Evolutionary conservation across 2,888 invertebrate species (phyloP).

Genomic region (Cephus runcator): DNA sequence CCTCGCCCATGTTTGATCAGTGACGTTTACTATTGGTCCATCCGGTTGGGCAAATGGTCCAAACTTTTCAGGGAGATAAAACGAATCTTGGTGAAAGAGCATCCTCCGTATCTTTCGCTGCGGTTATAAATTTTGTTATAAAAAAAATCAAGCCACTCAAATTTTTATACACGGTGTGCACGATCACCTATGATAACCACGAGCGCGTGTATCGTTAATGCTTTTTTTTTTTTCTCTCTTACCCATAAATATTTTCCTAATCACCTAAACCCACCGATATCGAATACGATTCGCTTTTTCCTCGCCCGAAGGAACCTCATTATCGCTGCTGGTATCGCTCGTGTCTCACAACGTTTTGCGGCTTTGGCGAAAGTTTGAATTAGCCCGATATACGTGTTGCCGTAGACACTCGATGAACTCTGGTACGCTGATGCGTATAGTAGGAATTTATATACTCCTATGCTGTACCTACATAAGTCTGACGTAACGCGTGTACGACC

Average conservation of each 20-base stretch:
- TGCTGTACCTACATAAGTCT: background rate
- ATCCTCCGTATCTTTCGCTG: background rate
- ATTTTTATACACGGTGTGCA: background rate
- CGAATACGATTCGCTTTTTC: background rate
- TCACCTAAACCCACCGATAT: background rate
- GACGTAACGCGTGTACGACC: background rate
- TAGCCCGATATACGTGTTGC: background rate
- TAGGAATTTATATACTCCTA: background rate
- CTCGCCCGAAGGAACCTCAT: background rate
- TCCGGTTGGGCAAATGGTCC: conserved; percentile 45
- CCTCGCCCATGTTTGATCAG: conserved; percentile 60
- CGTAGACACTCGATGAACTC: conserved; percentile 9
- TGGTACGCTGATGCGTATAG: background rate
- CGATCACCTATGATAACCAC: background rate
- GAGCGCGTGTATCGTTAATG: background rate
- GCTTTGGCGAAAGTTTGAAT: background rate
- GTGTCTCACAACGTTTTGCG: background rate
- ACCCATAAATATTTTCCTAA: background rate
- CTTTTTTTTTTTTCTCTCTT: background rate
- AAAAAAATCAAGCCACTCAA: background rate
- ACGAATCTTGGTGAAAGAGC: background rate
- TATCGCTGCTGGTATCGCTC: background rate
- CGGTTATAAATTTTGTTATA: background rate
- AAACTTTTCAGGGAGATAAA: conserved; percentile 26
- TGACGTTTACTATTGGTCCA: conserved; percentile 59